These are phyloP conservation scores for Austrolebias charrua DNA, from an alignment of 2,797 vertebrate genomes.

Conservation along the genomic window DNA sequence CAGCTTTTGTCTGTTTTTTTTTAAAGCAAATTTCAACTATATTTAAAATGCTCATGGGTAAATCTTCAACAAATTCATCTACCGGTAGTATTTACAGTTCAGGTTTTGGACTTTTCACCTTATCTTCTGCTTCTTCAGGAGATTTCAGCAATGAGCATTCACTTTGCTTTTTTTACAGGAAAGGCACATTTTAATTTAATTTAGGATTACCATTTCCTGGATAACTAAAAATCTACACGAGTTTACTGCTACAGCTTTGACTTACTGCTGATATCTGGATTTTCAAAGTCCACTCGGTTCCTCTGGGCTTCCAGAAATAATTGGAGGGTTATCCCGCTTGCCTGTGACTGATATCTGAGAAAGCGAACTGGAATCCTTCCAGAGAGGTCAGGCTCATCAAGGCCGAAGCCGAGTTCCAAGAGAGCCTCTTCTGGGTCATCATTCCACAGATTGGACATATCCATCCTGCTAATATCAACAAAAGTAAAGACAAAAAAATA, in stretches of 20 bases:
- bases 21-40: too few relatives aligned
- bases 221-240: background rate
- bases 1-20: too few relatives aligned
- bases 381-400: constrained; percentile 85
- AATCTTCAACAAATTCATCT: too few relatives aligned
- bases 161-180: too few relatives aligned
- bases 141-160: too few relatives aligned
- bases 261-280: constrained; percentile 85
- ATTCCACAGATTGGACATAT: constrained; percentile 83
- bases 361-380: constrained; percentile 88
- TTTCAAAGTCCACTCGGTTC: constrained; percentile 83
- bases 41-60: too few relatives aligned
- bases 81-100: too few relatives aligned
- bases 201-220: background rate
- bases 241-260: background rate
- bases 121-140: too few relatives aligned
- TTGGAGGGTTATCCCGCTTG: constrained; percentile 84
- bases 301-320: constrained; percentile 89
- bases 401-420: constrained; percentile 90
- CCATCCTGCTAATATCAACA: constrained; percentile 69
- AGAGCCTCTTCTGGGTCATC: constrained; percentile 90
- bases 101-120: too few relatives aligned
- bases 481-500: background rate
- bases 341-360: constrained; percentile 83
- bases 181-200: background rate